phyloP scores from a whole-genome alignment of 2,797 vertebrate genomes.

The Lutra lutra region DNA sequence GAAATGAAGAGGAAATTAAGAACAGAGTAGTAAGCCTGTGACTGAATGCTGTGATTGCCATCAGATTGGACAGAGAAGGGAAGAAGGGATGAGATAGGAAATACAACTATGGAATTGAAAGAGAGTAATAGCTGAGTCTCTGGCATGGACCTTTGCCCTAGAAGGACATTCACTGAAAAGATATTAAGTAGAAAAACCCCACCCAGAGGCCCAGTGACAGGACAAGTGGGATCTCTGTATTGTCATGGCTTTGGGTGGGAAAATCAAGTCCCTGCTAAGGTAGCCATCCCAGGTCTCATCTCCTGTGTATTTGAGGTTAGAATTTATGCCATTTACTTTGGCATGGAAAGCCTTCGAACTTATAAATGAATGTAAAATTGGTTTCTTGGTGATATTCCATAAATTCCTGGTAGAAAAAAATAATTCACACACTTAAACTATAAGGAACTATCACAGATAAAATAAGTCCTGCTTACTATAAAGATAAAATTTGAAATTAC shows the following conservation, averaged over 20 bases:
- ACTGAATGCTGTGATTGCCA: not conserved
- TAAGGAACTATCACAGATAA: not conserved
- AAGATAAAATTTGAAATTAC: not conserved
- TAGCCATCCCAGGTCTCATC: not conserved
- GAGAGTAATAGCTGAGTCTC: not conserved
- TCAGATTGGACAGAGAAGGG: not conserved
- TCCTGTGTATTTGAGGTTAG: not conserved
- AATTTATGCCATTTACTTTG: not conserved
- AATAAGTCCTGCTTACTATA: not conserved
- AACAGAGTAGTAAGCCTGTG: not conserved
- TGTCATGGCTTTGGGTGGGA: not conserved
- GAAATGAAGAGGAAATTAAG: not conserved
- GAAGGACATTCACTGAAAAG: not conserved
- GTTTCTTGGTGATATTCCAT: not conserved
- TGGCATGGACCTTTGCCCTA: not conserved
- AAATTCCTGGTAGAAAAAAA: not conserved
- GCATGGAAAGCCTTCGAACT: not conserved
- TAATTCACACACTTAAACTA: not conserved
- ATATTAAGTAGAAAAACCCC: not conserved
- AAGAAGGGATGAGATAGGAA: not conserved
- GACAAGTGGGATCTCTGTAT: not conserved
- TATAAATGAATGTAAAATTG: constrained; percentile 14
- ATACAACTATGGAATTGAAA: not conserved
- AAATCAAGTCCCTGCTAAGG: not conserved
- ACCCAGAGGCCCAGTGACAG: not conserved